These are phyloP conservation scores for Ladona fulva DNA, from an alignment of 1,140 invertebrate species.

Conservation along the genomic window DNA sequence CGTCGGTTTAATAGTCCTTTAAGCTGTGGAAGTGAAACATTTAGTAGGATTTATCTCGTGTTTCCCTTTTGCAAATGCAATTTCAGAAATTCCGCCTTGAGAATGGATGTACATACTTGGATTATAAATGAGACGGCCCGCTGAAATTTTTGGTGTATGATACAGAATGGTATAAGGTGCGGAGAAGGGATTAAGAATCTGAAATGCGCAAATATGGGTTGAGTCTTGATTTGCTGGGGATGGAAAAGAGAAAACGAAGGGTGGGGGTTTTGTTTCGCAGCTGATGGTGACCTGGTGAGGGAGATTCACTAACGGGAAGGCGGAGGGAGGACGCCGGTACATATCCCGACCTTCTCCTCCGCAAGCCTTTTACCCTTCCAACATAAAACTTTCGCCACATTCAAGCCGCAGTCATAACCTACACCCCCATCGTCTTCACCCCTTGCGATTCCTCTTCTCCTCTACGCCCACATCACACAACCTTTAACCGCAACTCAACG, in stretches of 20 bases:
- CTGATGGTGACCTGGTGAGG: background rate
- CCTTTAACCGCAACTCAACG: background rate
- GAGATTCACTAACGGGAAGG: background rate
- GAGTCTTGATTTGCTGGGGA: background rate
- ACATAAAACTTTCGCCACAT: slow-evolving; percentile 4
- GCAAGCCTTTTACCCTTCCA: background rate
- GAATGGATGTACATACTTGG: too few species aligned
- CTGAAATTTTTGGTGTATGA: too few species aligned
- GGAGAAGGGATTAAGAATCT: too few species aligned
- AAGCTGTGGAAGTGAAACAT: too few species aligned
- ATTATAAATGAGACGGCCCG: too few species aligned
- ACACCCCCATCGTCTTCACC: background rate
- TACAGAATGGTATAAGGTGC: too few species aligned
- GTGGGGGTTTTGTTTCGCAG: too few species aligned
- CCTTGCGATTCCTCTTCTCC: background rate
- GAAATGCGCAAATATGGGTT: background rate
- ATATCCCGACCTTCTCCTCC: background rate
- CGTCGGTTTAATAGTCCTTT: too few species aligned
- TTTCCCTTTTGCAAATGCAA: too few species aligned
- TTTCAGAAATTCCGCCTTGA: too few species aligned
- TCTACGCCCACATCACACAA: background rate
- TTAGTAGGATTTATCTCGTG: too few species aligned
- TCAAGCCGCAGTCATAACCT: background rate
- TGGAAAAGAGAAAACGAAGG: background rate
- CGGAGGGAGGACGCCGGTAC: background rate